phyloP scores from a whole-genome alignment of 2,888 invertebrate species.

The Phrixothrix hirtus region DNA sequence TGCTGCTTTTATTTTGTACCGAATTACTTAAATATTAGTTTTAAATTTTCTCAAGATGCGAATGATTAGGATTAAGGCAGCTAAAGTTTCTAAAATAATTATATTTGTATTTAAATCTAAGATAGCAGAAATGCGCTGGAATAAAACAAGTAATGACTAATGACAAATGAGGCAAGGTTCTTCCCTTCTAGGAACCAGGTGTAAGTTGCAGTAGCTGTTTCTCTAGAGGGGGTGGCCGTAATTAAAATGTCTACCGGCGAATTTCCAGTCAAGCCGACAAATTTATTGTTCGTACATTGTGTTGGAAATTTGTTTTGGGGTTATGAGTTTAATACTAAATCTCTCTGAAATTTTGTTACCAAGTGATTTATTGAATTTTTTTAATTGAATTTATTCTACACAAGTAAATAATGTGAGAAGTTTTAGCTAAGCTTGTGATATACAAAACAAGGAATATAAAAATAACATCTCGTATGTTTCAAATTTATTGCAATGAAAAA shows the following conservation, averaged over 20 bases:
- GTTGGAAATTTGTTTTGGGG: conserved; percentile 53
- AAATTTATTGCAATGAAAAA: no score
- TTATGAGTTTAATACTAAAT: conserved; percentile 43
- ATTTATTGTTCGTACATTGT: conserved; percentile 53
- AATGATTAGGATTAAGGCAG: conserved; percentile 10
- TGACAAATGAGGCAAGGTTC: conserved; percentile 30
- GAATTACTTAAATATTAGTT: neutral
- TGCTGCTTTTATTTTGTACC: neutral
- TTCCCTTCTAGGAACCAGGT: conserved; percentile 35
- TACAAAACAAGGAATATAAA: no score
- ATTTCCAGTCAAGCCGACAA: conserved; percentile 52
- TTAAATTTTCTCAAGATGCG: no score
- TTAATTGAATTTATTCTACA: conserved; percentile 35
- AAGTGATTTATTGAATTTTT: conserved; percentile 42
- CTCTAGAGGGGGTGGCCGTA: conserved; percentile 46
- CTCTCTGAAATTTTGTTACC: conserved; percentile 45
- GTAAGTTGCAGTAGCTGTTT: conserved; percentile 35
- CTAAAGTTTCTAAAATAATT: conserved; percentile 13
- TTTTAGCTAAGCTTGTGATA: no score
- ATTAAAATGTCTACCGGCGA: conserved; percentile 55
- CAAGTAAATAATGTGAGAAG: conserved; percentile 23
- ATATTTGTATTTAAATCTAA: conserved; percentile 18
- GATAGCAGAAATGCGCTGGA: conserved; percentile 15
- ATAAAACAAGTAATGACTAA: conserved; percentile 31
- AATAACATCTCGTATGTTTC: no score